Evolutionary conservation across 1,140 invertebrate genomes (phyloP), one percentile per base, ranked within the genome.

Genomic region (Macrotrachela quadricornifera): DNA sequence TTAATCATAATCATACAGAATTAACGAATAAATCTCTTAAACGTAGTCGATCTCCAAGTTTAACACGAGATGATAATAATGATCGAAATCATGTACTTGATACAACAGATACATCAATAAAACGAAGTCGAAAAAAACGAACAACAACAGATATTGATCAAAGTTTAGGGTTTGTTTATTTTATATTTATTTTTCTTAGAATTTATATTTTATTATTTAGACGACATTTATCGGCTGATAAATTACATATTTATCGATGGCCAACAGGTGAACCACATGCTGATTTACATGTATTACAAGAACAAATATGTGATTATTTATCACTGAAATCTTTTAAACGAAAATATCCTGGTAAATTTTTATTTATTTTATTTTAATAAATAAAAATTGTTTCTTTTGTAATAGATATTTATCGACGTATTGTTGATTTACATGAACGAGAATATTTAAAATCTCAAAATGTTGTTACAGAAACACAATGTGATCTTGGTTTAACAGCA

Each of bases 161-260:
- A 30, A 30, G 21, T 30, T 30, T 30, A 30, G 21, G 21, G 21
- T 30, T 30, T 30, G 21, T 30, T n/a, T n/a, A n/a, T n/a, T n/a
- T n/a, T n/a, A n/a, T n/a, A n/a, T n/a, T n/a, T n/a, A 30, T 30
- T 30, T 30, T 4, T 79, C 37, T 78, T 61, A n/a, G n/a, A n/a
- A n/a, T n/a, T n/a, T n/a, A n/a, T n/a, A 30, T 30, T n/a, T 10
- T 12, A 12, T 15, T 47, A 49, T 51, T 1, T 15, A 57, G 54
- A 6, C 48, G 46, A 14, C 50, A 41, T 17, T 56, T 62, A 39
- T 56, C 60, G 21, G 63, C 63, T 13, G 80, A 84, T 49, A 82
- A 83, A 64, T 77, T 95, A 16, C 83, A 84, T 58, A 87, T 94
- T 66, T 94, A 95, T 64, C 81, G 82, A 60, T 94, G 87, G 87